Conservation (phyloP, 2,888 invertebrate genomes). For the Platycheirus rosarum region DNA sequence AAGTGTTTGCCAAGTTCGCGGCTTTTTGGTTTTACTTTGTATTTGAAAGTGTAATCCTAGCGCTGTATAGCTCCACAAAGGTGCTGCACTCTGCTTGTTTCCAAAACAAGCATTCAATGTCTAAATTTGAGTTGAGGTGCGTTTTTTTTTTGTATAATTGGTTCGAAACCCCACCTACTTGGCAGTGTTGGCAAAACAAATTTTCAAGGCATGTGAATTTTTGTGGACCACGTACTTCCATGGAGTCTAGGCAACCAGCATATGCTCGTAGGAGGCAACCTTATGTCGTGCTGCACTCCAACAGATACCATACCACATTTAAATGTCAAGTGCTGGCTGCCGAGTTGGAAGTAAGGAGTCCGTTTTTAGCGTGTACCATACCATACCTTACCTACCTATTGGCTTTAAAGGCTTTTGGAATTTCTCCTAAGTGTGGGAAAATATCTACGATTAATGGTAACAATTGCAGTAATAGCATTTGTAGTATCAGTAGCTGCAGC, state of each 20-base stretch:
- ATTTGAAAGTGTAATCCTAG: slow-evolving; percentile 58
- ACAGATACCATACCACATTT: slow-evolving; percentile 47
- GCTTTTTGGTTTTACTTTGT: slow-evolving; percentile 42
- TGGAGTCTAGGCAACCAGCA: slow-evolving; percentile 9
- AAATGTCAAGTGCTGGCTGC: slow-evolving; percentile 54
- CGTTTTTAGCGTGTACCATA: background rate
- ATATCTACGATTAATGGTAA: slow-evolving; percentile 62
- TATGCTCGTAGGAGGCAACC: slow-evolving; percentile 34
- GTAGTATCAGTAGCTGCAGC: slow-evolving; percentile 33
- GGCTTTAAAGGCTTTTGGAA: slow-evolving; percentile 43
- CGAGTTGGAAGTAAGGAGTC: slow-evolving; percentile 27
- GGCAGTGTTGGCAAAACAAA: slow-evolving; percentile 28
- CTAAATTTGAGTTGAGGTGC: slow-evolving; percentile 54
- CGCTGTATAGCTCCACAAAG: slow-evolving; percentile 8
- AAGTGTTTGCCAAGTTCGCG: slow-evolving; percentile 49
- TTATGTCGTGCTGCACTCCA: slow-evolving; percentile 41
- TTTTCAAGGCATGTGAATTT: slow-evolving; percentile 49
- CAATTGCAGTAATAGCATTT: slow-evolving; percentile 43
- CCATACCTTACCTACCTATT: too few relatives aligned
- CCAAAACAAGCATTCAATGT: slow-evolving; percentile 51
- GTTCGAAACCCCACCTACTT: slow-evolving; percentile 40
- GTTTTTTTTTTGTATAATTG: slow-evolving; percentile 55
- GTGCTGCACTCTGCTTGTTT: slow-evolving; percentile 46
- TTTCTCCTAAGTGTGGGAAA: slow-evolving; percentile 72
- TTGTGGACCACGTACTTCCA: slow-evolving; percentile 34